phyloP scores from a whole-genome alignment of 2,888 invertebrate genomes.

The Drosophila yooni region DNA sequence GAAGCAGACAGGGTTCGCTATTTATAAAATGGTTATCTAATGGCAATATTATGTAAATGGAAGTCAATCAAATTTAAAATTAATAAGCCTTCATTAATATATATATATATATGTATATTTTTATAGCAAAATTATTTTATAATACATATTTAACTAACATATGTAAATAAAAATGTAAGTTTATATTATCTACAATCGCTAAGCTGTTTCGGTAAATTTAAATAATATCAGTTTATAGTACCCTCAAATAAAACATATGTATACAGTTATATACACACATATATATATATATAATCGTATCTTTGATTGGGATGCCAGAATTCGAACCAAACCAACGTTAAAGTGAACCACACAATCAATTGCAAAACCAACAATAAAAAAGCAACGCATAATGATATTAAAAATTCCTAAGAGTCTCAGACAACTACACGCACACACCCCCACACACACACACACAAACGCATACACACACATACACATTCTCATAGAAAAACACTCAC shows the following conservation, averaged over 20 bases:
- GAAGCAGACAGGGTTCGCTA: constrained; percentile 27
- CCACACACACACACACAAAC: constrained; percentile 9
- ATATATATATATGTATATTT: constrained; percentile 19
- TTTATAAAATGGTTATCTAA: constrained; percentile 36
- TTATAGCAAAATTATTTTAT: constrained; percentile 2
- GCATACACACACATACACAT: background rate
- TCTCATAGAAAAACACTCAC: background rate
- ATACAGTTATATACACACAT: background rate
- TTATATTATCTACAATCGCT: background rate
- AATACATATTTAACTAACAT: background rate
- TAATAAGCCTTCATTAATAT: constrained; percentile 24
- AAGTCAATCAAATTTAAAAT: constrained; percentile 12
- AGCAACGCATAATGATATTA: constrained; percentile 55
- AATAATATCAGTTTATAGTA: background rate
- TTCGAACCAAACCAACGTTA: background rate
- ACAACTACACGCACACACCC: constrained; percentile 35
- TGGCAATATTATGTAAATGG: constrained; percentile 36
- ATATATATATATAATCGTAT: background rate
- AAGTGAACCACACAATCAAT: constrained; percentile 2
- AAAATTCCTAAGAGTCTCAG: constrained; percentile 54
- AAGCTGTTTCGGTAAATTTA: background rate
- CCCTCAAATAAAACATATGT: constrained; percentile 13
- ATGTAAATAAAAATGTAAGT: background rate
- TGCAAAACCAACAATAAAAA: constrained; percentile 43
- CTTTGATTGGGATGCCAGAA: constrained; percentile 5